Evolutionary conservation across 2,113 vertebrate species (phyloP), one percentile per base, ranked within the genome.

Genomic region (Coryphaenoides rupestris): DNA sequence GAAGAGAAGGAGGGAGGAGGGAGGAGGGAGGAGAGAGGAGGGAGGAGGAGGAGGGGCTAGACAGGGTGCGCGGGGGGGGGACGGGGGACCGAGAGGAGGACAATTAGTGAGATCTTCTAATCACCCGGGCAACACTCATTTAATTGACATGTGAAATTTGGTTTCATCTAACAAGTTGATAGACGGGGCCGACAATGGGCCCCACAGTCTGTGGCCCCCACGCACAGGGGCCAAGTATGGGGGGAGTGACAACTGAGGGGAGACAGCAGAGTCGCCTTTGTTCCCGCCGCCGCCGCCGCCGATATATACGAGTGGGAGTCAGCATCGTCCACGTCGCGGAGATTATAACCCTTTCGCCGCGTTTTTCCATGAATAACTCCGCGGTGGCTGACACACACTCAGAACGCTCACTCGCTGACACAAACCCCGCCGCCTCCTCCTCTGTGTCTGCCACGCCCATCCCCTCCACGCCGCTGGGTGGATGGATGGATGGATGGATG

Each of bases 121-220:
- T 91, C 89, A 87, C 86, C 78, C 23, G 79, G 76, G 82, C 83
- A 89, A 87, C 84, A 83, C 83, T 90, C 83, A 89, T 90, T 88
- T 87, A 86, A 89, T 85, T 90, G 89, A 91, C 86, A 87, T 90
- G 87, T 88, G 83, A 91, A 89, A 86, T 91, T 80, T 84, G 81
- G 83, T 90, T 91, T 88, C 62, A 87, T 89, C 85, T 81, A 82
- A 84, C 87, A 87, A 88, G 87, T 88, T 68, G 79, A 87, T 87
- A 79, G 73, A 80, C 73, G 67, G 66, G n/a, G 56, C 72, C 52
- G 54, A 89, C 85, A 88, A 90, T 86, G 68, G 74, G 70, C 50
- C n/a, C 58, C 50, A 79, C 69, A 65, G 55, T 67, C 72, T 72
- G 57, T 85, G 81, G 69, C 68, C 66, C n/a, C 28, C 74, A 66